These are phyloP conservation scores for Chamaetylas fuelleborni DNA, from an alignment of 2,113 vertebrate species.

Conservation along the genomic window DNA sequence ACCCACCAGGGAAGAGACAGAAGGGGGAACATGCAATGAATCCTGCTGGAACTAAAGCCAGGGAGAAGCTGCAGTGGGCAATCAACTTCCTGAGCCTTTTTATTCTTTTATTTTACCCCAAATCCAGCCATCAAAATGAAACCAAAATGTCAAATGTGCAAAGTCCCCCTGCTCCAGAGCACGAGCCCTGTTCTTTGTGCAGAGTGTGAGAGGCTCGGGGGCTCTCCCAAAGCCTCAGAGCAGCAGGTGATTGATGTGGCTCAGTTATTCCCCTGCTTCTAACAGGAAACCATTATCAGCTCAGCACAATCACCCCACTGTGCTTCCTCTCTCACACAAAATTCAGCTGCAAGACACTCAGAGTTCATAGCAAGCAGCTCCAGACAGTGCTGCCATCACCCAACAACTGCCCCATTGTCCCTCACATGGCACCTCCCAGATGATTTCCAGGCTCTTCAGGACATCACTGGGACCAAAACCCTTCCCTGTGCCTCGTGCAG, in stretches of 20 bases:
- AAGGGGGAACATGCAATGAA: not conserved
- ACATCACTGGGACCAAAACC: not conserved
- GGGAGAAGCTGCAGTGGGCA: not conserved
- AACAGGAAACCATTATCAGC: conserved; percentile 59
- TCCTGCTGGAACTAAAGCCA: not conserved
- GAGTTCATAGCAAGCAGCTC: not conserved
- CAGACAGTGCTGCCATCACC: not conserved
- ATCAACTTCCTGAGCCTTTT: not conserved
- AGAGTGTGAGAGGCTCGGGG: not conserved
- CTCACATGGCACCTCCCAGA: not conserved
- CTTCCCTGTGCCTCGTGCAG: not conserved
- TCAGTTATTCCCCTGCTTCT: not conserved
- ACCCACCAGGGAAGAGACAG: not conserved
- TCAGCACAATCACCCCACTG: not conserved
- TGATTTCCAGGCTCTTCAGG: not conserved
- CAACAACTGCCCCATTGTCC: not conserved
- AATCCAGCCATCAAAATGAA: not conserved
- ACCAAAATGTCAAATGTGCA: not conserved
- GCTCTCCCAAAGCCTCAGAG: not conserved
- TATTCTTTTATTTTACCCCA: not conserved
- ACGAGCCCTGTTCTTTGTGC: not conserved
- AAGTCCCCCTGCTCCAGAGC: not conserved
- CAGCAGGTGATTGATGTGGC: not conserved
- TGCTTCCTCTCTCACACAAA: not conserved
- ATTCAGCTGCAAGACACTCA: not conserved